Evolutionary conservation across 2,888 invertebrate species (phyloP).

Genomic region (Lucinisca nassula): DNA sequence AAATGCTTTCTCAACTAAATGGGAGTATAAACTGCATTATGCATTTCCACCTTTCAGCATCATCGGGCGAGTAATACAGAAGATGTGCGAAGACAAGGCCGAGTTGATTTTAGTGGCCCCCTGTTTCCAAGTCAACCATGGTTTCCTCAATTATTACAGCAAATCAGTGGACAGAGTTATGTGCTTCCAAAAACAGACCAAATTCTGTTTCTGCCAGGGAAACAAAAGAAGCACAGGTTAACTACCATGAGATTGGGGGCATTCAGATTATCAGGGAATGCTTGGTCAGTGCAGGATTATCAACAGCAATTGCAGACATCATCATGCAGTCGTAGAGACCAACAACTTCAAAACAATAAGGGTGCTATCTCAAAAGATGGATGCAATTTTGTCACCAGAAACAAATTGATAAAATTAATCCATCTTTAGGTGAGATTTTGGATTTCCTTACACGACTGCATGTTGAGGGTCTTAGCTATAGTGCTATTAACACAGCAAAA

Average conservation of each 20-base stretch:
- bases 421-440: constrained; percentile 33
- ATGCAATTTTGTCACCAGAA: constrained; percentile 48
- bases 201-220: neutral
- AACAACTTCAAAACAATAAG: constrained; percentile 41
- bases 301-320: too few species aligned
- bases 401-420: constrained; percentile 41
- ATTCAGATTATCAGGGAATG: neutral
- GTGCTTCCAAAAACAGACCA: neutral
- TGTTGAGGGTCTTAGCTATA: too few species aligned
- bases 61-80: neutral
- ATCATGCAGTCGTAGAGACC: too few species aligned
- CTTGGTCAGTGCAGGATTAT: constrained; percentile 20
- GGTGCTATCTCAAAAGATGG: constrained; percentile 35
- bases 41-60: neutral
- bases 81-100: neutral
- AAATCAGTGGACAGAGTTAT: neutral
- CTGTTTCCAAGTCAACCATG: constrained; percentile 43
- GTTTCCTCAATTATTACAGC: constrained; percentile 35
- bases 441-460: constrained; percentile 29
- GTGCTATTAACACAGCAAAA: constrained; percentile 33
- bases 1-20: constrained; percentile 56
- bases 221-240: neutral
- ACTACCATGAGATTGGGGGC: neutral
- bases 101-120: neutral
- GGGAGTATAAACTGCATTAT: constrained; percentile 35